These are phyloP conservation scores for Caenorhabditis sp. DNA, from an alignment of 2,888 invertebrate species.

Conservation along the genomic window DNA sequence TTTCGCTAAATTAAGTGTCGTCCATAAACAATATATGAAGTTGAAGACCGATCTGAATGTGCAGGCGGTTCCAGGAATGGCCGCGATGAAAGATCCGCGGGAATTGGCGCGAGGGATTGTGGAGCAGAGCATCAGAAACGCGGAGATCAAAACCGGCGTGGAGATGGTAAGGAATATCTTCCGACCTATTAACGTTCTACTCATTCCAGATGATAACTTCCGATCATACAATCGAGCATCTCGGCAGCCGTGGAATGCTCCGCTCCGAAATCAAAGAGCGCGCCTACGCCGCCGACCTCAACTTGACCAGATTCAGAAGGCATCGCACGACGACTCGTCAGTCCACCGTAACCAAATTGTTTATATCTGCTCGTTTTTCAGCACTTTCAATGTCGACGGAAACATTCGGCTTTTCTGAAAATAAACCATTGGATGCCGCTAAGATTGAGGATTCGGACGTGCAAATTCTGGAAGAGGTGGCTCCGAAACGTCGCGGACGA, in stretches of 20 bases:
- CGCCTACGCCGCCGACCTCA: conserved; percentile 24
- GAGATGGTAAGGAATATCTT: conserved; percentile 1
- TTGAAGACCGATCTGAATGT: not conserved
- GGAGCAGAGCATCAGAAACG: not conserved
- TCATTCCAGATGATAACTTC: conserved; percentile 10
- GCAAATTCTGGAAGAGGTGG: not conserved
- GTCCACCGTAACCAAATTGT: conserved; percentile 1
- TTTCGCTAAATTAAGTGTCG: not conserved
- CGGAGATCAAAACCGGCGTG: not conserved
- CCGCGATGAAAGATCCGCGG: not conserved
- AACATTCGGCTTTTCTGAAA: conserved; percentile 4
- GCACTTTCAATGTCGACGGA: conserved; percentile 9
- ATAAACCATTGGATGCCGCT: too few relatives aligned
- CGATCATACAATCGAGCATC: conserved; percentile 18
- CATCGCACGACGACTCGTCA: conserved; percentile 28
- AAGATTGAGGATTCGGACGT: too few relatives aligned
- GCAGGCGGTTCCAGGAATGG: not conserved
- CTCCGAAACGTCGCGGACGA: too few relatives aligned
- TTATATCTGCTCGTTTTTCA: not conserved
- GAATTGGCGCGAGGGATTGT: not conserved
- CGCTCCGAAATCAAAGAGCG: conserved; percentile 28
- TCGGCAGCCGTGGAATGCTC: conserved; percentile 20
- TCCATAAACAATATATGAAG: conserved; percentile 16
- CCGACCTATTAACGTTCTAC: too few relatives aligned
- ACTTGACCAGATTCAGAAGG: conserved; percentile 19